phyloP scores from a whole-genome alignment of 2,113 vertebrate species.

The Empidonax alnorum region DNA sequence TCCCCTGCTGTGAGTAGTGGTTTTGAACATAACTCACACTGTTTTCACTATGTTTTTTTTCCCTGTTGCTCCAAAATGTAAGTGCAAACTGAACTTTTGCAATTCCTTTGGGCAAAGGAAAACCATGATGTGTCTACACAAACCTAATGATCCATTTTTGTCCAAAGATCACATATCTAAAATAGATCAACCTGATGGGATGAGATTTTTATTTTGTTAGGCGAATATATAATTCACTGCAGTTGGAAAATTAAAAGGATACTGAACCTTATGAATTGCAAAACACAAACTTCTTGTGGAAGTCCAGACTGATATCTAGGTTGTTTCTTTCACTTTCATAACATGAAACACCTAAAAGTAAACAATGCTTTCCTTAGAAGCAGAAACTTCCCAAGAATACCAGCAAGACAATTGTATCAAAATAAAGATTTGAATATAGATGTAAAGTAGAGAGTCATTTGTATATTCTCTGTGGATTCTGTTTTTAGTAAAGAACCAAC shows the following conservation, averaged over 20 bases:
- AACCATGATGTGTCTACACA: slow-evolving; percentile 17
- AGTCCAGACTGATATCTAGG: neutral
- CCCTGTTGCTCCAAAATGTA: slow-evolving; percentile 36
- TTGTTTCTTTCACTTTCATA: neutral
- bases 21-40: slow-evolving; percentile 62
- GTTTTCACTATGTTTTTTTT: slow-evolving; percentile 50
- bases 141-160: neutral
- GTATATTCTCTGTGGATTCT: neutral
- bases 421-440: neutral
- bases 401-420: neutral
- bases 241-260: neutral
- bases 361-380: neutral
- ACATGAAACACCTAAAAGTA: neutral
- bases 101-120: slow-evolving; percentile 48
- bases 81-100: slow-evolving; percentile 39
- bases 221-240: neutral
- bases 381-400: neutral
- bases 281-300: neutral
- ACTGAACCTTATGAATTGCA: neutral
- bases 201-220: neutral
- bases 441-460: neutral
- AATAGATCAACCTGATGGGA: neutral
- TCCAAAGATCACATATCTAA: neutral
- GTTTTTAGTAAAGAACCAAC: neutral
- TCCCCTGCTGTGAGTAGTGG: slow-evolving; percentile 69